Evolutionary conservation across 2,113 vertebrate genomes (phyloP).

Genomic region (Poeciliopsis retropinna): DNA sequence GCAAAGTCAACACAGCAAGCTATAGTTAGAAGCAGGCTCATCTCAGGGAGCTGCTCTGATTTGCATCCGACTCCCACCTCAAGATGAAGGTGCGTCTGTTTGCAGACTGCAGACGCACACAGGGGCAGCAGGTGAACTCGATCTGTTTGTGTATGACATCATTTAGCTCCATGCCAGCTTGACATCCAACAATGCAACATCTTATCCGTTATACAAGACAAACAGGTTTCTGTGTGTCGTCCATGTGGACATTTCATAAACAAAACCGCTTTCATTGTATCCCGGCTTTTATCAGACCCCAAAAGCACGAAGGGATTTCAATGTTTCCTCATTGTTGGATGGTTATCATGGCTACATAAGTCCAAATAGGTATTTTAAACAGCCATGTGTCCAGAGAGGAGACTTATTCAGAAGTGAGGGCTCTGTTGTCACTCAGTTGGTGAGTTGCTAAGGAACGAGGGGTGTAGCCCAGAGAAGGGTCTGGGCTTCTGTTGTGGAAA

Average conservation of each 20-base stretch:
- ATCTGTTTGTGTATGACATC: slow-evolving; percentile 41
- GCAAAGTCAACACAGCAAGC: slow-evolving; percentile 53
- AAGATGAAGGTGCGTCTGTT: slow-evolving; percentile 31
- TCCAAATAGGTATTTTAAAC: slow-evolving; percentile 16
- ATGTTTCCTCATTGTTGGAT: slow-evolving; percentile 18
- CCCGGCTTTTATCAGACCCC: slow-evolving; percentile 36
- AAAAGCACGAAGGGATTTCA: slow-evolving; percentile 14
- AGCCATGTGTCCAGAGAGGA: slow-evolving; percentile 20
- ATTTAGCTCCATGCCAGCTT: slow-evolving; percentile 20
- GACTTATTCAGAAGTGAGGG: slow-evolving; percentile 34
- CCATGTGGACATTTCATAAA: slow-evolving; percentile 38
- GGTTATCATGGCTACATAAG: slow-evolving; percentile 23
- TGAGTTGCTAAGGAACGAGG: slow-evolving; percentile 68
- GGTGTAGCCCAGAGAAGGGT: slow-evolving; percentile 59
- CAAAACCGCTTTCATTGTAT: slow-evolving; percentile 33
- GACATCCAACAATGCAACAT: slow-evolving; percentile 31
- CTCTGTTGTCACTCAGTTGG: slow-evolving; percentile 68
- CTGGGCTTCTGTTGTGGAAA: slow-evolving; percentile 67
- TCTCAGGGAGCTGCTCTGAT: slow-evolving; percentile 12
- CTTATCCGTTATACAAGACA: slow-evolving; percentile 46
- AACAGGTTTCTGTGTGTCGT: slow-evolving; percentile 50
- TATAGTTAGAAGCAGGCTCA: background rate
- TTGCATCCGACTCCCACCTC: slow-evolving; percentile 23
- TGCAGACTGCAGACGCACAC: slow-evolving; percentile 16
- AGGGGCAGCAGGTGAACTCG: slow-evolving; percentile 27